These are phyloP conservation scores for Platyrinchus mystaceus DNA, from an alignment of 2,797 vertebrate species.

Conservation along the genomic window DNA sequence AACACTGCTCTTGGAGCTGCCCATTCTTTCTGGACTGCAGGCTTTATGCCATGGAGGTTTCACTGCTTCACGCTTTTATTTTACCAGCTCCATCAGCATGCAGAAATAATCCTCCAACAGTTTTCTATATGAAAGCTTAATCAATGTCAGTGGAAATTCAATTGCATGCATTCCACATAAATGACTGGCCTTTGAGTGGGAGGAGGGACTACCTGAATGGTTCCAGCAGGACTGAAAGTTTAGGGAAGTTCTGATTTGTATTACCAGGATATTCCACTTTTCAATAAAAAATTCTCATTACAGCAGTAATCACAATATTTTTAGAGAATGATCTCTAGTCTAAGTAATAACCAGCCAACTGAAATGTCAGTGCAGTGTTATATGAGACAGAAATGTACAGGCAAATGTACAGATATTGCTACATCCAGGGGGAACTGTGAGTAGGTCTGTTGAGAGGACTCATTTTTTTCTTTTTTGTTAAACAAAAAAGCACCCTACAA, in stretches of 20 bases:
- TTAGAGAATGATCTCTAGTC: neutral
- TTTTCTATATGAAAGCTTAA: neutral
- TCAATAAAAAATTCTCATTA: neutral
- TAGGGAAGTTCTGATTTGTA: neutral
- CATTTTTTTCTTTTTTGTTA: neutral
- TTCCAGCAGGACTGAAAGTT: neutral
- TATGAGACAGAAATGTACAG: neutral
- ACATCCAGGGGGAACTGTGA: neutral
- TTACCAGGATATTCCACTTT: neutral
- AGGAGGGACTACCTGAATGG: neutral
- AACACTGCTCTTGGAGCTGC: neutral
- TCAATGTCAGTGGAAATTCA: neutral
- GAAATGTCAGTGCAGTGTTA: neutral
- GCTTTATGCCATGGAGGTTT: neutral
- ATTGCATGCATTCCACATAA: neutral
- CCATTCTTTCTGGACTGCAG: neutral
- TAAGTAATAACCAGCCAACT: neutral
- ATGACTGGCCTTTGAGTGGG: neutral
- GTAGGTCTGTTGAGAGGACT: neutral
- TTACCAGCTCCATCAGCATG: neutral
- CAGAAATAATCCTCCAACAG: neutral
- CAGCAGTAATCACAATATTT: neutral
- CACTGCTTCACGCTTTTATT: neutral
- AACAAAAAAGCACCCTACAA: neutral
- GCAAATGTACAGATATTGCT: neutral